phyloP scores from a whole-genome alignment of 2,888 invertebrate genomes.

The Idaea straminata region DNA sequence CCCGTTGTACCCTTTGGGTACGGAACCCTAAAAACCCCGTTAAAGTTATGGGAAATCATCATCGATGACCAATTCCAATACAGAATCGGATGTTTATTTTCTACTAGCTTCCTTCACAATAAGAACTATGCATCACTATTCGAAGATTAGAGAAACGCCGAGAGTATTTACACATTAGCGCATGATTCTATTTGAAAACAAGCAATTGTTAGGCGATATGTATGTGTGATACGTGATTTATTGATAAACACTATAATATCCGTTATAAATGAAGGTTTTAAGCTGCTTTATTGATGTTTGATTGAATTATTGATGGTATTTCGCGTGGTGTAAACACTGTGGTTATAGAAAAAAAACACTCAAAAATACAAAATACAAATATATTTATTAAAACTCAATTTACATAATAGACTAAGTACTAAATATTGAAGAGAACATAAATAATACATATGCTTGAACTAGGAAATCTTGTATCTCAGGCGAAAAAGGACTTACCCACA shows the following conservation, averaged over 20 bases:
- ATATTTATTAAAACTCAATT: too few relatives aligned
- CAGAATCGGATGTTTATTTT: not conserved
- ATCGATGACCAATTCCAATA: not conserved
- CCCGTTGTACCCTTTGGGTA: too few relatives aligned
- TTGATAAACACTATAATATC: not conserved
- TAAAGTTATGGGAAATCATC: not conserved
- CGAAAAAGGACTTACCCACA: too few relatives aligned
- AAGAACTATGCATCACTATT: constrained; percentile 5
- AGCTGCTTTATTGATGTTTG: not conserved
- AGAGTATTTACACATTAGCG: constrained; percentile 31
- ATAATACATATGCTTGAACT: too few relatives aligned
- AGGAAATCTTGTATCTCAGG: too few relatives aligned
- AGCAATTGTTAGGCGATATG: constrained; percentile 16
- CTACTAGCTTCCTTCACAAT: not conserved
- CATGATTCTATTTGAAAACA: constrained; percentile 34
- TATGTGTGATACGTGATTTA: not conserved
- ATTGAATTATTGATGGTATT: not conserved
- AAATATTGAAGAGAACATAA: too few relatives aligned
- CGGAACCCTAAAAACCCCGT: too few relatives aligned
- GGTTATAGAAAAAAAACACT: not conserved
- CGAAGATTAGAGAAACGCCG: constrained; percentile 12
- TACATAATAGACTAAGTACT: too few relatives aligned
- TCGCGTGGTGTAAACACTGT: not conserved
- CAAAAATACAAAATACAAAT: too few relatives aligned
- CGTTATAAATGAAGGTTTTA: not conserved